Evolutionary conservation across 1,140 invertebrate genomes (phyloP).

Genomic region (Drosophila nikananu): DNA sequence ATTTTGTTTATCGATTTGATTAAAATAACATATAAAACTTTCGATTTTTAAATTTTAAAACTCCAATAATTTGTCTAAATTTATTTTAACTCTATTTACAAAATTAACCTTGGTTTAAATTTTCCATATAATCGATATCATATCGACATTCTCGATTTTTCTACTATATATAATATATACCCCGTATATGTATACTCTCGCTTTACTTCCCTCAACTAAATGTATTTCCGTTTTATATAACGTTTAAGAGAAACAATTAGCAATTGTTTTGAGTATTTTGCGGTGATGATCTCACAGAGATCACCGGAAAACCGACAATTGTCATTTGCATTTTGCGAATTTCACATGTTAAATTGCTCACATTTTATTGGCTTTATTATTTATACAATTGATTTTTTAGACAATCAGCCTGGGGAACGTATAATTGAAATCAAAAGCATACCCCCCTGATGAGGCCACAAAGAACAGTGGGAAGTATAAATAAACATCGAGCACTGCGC

Average conservation of each 20-base stretch:
- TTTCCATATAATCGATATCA: background rate
- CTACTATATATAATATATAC: too few relatives aligned
- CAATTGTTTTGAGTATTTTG: slow-evolving; percentile 14
- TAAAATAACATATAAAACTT: too few relatives aligned
- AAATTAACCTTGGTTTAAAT: background rate
- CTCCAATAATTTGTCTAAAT: too few relatives aligned
- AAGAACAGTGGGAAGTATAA: slow-evolving; percentile 39
- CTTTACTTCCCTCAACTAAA: background rate
- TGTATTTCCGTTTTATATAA: background rate
- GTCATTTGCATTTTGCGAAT: slow-evolving; percentile 45
- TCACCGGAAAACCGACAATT: slow-evolving; percentile 48
- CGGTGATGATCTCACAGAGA: slow-evolving; percentile 74
- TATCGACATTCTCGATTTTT: background rate
- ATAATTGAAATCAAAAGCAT: slow-evolving; percentile 45
- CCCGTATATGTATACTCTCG: too few relatives aligned
- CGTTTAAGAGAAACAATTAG: background rate
- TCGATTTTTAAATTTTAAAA: too few relatives aligned
- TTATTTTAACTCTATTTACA: too few relatives aligned
- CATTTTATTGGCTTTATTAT: slow-evolving; percentile 60
- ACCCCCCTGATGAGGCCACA: slow-evolving; percentile 43
- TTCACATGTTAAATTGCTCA: slow-evolving; percentile 57
- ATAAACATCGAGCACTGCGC: slow-evolving; percentile 42
- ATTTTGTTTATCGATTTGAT: too few relatives aligned
- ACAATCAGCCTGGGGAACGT: slow-evolving; percentile 4
- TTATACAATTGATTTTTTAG: slow-evolving; percentile 60